Evolutionary conservation across 1,140 invertebrate species (phyloP), one percentile per base, ranked within the genome.

Genomic region (Euborellia annulipes): DNA sequence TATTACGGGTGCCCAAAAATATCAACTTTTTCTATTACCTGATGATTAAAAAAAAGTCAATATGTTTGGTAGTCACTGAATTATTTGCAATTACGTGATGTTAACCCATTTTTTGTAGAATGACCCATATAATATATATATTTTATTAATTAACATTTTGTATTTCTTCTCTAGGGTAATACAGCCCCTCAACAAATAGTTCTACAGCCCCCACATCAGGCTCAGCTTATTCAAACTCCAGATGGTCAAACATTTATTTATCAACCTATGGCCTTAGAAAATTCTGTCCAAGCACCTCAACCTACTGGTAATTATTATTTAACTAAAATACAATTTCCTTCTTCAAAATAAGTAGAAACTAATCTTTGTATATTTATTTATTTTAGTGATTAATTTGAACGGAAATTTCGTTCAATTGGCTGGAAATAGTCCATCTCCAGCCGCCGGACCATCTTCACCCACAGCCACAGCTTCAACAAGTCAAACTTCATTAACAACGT

Each of bases 191-290:
- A 50, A 21, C 48, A 50, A 22, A 46, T 54, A 18, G 46, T 47
- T 8, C 66, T 74, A 27, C 70, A 71, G 48, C 72, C 74, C 49
- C 73, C 68, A 8, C 62, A 72, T 44, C 71, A 70, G 47, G 78
- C 82, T 42, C 78, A 78, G 48, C 75, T 95, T 19, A 76, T 95
- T 27, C 89, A 93, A 61, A 87, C 87, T 8, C 70, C 84, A 0
- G 89, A 94, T 68, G 90, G 90, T n/a, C 89, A 94, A 62, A 90
- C 88, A 0, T 83, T 85, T 50, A 79, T 92, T 46, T 93, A 90
- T 59, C 85, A 91, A 59, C 85, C 85, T 2, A 70, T 79, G n/a
- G 66, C 70, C 38, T 57, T 77, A 14, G 72, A 73, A 43, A 68
- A 68, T 38, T 49, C 61, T 20, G 55, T 69, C 22, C 71, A 77